Base-by-base conservation (phyloP, 2,888 invertebrate genomes). In the Pogonocherus hispidulus region DNA sequence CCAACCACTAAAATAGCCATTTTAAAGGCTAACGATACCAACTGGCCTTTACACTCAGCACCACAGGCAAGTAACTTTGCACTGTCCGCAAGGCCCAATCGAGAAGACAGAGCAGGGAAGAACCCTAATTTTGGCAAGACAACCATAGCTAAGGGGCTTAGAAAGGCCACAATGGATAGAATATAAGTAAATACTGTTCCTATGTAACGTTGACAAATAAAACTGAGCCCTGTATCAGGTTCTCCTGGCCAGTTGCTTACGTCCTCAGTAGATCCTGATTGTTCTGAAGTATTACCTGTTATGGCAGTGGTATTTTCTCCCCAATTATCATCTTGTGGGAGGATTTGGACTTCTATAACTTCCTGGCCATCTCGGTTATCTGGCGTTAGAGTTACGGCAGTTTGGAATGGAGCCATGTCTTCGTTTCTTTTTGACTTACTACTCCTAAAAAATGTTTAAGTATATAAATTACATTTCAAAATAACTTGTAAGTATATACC, bases 241-340 rank as follows among this genome's bases (percentile, higher is more conserved):
- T 94, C 94, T 11, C 89, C 89, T 52, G 90, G 90, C 92, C 94
- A 94, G 79, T 93, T 93, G 79, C 93, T 93, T 2, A 95, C 91
- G 84, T 97, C 97, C 84, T 97, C 97, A 84, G 96, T 93, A 0
- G 97, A 97, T 77, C 95, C 94, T 2, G 96, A 98, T 78, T 96
- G 96, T 83, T 98, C 98, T 0, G 96, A 97, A 1, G 98, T 98
- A 81, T 97, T 97, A 8, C 97, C 98, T 0, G 98, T 98, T 32
- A 98, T 93, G 0, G 97, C 98, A 0, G 98, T 98, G 0, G 98
- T 98, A 80, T 96, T 98, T 85, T 98, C 98, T n/a, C 96, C 97
- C 98, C 98, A 98, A 85, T 97, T 97, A 82, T 98, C 98, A 86
- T 98, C 98, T 87, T 97, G 94, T 0, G 97, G 97, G 66, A 98